Evolutionary conservation across 2,113 vertebrate genomes (phyloP).

Genomic region (Poecile atricapillus): DNA sequence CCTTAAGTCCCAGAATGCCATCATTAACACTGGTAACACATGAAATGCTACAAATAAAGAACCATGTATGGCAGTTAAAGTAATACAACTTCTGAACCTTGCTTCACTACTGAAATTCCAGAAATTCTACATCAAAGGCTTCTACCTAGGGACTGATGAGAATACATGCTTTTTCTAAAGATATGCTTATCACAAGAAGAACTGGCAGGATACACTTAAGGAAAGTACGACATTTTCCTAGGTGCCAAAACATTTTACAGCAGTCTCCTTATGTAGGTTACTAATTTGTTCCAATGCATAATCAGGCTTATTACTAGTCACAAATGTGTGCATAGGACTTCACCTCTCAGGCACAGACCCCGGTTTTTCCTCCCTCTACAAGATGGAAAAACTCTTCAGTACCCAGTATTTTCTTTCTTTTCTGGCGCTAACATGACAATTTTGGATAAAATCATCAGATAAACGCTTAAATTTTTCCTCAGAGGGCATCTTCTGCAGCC

Average conservation of each 20-base stretch:
- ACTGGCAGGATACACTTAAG: background rate
- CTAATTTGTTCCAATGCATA: background rate
- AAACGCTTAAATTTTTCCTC: background rate
- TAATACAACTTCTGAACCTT: background rate
- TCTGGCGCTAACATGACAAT: background rate
- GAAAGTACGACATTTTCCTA: background rate
- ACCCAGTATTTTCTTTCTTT: background rate
- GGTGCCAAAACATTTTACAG: background rate
- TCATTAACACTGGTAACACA: background rate
- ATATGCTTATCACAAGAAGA: background rate
- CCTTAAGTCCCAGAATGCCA: background rate
- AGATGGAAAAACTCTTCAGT: background rate
- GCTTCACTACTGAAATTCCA: background rate
- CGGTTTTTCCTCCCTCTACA: background rate
- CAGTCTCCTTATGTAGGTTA: background rate
- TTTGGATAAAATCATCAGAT: background rate
- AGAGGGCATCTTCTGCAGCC: background rate
- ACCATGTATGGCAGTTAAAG: background rate
- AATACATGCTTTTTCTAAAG: background rate
- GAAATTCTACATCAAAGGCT: background rate
- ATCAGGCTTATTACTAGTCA: background rate
- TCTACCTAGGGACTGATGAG: background rate
- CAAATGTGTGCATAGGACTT: background rate
- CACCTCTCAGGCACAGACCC: background rate
- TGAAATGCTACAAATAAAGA: background rate